A percentile compares a stretch with the other conserved stretches of the same genome.
Conservation (phyloP, 2,888 invertebrate genomes). For the Venustoraphidia nigricollis region DNA sequence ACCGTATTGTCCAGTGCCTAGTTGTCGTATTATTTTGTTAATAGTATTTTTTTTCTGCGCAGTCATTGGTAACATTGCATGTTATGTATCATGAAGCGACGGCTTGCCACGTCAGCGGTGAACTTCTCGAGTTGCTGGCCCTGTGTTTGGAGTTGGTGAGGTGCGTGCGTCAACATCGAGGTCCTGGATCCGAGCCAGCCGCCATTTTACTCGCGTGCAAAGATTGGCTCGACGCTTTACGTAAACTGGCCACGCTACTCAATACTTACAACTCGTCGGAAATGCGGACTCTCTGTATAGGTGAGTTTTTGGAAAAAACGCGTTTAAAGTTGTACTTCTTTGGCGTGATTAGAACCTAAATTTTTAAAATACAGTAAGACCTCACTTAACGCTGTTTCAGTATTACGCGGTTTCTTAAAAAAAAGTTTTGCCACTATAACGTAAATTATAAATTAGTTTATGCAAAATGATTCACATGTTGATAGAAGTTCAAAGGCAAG, state of each 20-base stretch:
- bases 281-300: constrained; percentile 62
- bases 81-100: constrained; percentile 91
- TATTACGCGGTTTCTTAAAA: too few relatives aligned
- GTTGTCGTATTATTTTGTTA: neutral
- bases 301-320: constrained; percentile 31
- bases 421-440: too few relatives aligned
- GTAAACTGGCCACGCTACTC: constrained; percentile 70
- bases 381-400: too few relatives aligned
- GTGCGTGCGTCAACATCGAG: constrained; percentile 51
- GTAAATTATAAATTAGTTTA: too few relatives aligned
- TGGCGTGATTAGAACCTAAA: too few relatives aligned
- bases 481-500: too few relatives aligned
- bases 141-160: constrained; percentile 59
- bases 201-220: constrained; percentile 50
- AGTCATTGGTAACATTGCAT: constrained; percentile 81
- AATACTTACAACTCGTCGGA: constrained; percentile 82
- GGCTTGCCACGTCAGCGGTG: constrained; percentile 70
- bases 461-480: too few relatives aligned
- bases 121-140: constrained; percentile 69
- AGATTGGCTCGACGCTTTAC: constrained; percentile 78
- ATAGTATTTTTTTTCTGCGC: neutral
- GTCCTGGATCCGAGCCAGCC: constrained; percentile 40
- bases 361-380: too few relatives aligned
- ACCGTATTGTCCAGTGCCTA: too few relatives aligned
- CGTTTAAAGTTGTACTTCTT: too few relatives aligned